Conservation (phyloP, 2,888 invertebrate genomes). For the Eristalis pertinax region DNA sequence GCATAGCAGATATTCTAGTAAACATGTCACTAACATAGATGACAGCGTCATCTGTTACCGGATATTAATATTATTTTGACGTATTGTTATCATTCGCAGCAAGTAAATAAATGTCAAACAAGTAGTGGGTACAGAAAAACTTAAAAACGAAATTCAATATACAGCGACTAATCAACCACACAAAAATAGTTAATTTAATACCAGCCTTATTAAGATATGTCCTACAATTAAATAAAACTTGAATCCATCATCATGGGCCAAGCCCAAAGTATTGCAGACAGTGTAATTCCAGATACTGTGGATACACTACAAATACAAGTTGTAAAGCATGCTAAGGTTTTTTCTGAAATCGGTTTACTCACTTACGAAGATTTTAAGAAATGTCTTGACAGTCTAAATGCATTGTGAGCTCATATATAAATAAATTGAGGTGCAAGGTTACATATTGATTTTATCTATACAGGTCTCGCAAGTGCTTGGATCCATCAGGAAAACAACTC, state of each 20-base stretch:
- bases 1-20: too few species aligned
- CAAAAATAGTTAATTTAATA: background rate
- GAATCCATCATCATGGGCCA: conserved; percentile 75
- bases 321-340: conserved; percentile 79
- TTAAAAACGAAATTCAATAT: background rate
- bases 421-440: background rate
- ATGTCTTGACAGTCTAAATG: conserved; percentile 84
- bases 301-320: conserved; percentile 76
- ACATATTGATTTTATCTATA: background rate
- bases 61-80: background rate
- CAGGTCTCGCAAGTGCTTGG: conserved; percentile 84
- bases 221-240: background rate
- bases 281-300: conserved; percentile 75
- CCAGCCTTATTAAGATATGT: background rate
- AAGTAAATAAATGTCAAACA: background rate
- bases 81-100: conserved; percentile 17
- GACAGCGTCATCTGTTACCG: background rate
- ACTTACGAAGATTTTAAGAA: conserved; percentile 84
- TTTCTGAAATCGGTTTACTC: conserved; percentile 81
- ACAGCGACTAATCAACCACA: background rate
- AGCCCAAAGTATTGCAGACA: conserved; percentile 75
- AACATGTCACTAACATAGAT: too few species aligned
- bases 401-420: conserved; percentile 82
- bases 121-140: conserved; percentile 15
- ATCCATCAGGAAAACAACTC: conserved; percentile 84